phyloP scores from a whole-genome alignment of 2,888 invertebrate species.

The Heliconius cydno region DNA sequence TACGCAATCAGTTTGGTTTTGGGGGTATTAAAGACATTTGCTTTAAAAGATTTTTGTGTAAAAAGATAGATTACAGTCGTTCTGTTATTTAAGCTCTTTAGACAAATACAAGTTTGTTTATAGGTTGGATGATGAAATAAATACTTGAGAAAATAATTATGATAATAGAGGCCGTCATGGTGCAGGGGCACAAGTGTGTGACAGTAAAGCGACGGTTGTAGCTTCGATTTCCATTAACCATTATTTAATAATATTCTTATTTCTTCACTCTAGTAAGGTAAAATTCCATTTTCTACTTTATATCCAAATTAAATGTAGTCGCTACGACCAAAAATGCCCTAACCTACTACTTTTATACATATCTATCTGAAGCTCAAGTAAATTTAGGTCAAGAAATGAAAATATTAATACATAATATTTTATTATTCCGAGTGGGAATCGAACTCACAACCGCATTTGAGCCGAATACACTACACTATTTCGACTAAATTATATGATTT shows the following conservation, averaged over 20 bases:
- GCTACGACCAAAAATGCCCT: not conserved
- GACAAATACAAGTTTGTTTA: not conserved
- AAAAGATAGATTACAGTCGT: not conserved
- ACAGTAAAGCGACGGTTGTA: no score
- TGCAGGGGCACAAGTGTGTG: no score
- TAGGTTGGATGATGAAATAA: not conserved
- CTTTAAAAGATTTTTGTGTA: constrained; percentile 16
- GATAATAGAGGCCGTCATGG: no score
- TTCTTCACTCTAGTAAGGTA: no score
- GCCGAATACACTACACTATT: no score
- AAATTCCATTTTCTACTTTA: no score
- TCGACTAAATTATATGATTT: not conserved
- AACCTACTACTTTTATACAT: constrained; percentile 11
- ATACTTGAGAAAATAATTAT: not conserved
- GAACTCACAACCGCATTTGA: no score
- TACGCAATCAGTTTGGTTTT: constrained; percentile 20
- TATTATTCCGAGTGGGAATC: no score
- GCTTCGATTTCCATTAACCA: no score
- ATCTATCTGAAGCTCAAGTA: not conserved
- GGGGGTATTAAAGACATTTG: constrained; percentile 9
- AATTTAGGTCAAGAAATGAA: not conserved
- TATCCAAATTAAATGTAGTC: not conserved
- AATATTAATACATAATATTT: no score
- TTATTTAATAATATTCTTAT: no score
- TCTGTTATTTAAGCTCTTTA: not conserved